phyloP scores from a whole-genome alignment of 2,797 vertebrate genomes.

The Sylvilagus floridanus region DNA sequence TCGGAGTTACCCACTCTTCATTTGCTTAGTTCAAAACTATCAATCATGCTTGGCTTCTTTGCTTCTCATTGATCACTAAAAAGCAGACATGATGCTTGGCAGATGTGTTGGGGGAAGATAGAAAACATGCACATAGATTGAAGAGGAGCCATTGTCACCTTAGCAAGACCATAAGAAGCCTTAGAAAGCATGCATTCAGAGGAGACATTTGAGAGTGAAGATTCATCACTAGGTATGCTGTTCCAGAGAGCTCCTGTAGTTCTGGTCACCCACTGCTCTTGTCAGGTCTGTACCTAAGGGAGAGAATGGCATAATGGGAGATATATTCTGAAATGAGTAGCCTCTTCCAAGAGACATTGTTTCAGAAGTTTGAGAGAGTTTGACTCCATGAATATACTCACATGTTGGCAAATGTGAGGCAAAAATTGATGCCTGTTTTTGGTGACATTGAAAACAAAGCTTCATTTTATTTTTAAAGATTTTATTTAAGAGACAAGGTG shows the following conservation, averaged over 20 bases:
- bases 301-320: background rate
- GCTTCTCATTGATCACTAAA: background rate
- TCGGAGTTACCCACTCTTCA: background rate
- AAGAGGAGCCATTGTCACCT: background rate
- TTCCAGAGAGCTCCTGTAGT: background rate
- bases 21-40: background rate
- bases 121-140: fast-evolving
- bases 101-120: background rate
- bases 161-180: background rate
- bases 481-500: too few species aligned
- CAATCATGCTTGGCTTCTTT: background rate
- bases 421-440: constrained; percentile 19
- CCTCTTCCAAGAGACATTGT: background rate
- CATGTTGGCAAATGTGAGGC: background rate
- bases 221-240: background rate
- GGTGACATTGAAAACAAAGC: constrained; percentile 65
- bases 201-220: background rate
- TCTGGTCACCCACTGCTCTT: background rate
- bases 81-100: background rate
- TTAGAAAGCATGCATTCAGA: background rate
- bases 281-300: background rate
- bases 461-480: background rate
- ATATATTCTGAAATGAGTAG: constrained; percentile 17
- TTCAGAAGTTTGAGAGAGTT: background rate
- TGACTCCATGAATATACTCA: constrained; percentile 19